phyloP scores from a whole-genome alignment of 2,797 vertebrate genomes.

The Phrynocephalus vlangalii region DNA sequence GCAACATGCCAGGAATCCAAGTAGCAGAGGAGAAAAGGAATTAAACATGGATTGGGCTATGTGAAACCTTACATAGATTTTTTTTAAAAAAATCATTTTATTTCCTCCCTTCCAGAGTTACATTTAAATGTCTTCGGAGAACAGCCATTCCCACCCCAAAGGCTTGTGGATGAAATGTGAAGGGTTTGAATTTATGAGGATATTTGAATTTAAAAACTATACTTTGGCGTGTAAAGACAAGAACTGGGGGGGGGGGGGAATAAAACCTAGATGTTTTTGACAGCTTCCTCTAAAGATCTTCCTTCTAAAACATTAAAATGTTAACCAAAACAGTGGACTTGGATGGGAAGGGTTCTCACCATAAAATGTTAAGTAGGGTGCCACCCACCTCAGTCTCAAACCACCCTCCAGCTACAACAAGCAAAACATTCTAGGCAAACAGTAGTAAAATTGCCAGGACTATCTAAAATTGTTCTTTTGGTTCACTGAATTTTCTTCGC shows the following conservation, averaged over 20 bases:
- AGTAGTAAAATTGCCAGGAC: not conserved
- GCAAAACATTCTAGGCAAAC: not conserved
- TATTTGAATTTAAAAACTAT: not conserved
- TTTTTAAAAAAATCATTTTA: not conserved
- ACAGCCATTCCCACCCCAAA: not conserved
- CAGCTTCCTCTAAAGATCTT: too few species aligned
- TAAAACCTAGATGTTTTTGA: too few species aligned
- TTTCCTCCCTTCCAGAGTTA: not conserved
- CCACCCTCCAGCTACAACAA: fast-evolving
- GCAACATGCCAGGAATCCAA: not conserved
- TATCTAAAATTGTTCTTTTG: constrained; percentile 81
- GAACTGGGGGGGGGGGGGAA: not conserved
- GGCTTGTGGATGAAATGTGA: not conserved
- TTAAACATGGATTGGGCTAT: not conserved
- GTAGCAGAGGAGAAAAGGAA: not conserved
- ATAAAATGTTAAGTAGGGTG: too few species aligned
- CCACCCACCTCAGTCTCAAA: too few species aligned
- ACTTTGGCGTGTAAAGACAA: not conserved
- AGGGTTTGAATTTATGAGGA: not conserved
- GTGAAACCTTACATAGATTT: not conserved
- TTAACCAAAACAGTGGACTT: too few species aligned
- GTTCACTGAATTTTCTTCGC: constrained; percentile 90
- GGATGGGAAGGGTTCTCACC: too few species aligned
- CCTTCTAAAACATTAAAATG: fast-evolving
- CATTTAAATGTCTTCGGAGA: not conserved